A percentile compares a stretch with the other conserved stretches of the same genome.
Evolutionary conservation across 2,113 vertebrate genomes (phyloP).

Genomic region (Paramisgurnus dabryanus): DNA sequence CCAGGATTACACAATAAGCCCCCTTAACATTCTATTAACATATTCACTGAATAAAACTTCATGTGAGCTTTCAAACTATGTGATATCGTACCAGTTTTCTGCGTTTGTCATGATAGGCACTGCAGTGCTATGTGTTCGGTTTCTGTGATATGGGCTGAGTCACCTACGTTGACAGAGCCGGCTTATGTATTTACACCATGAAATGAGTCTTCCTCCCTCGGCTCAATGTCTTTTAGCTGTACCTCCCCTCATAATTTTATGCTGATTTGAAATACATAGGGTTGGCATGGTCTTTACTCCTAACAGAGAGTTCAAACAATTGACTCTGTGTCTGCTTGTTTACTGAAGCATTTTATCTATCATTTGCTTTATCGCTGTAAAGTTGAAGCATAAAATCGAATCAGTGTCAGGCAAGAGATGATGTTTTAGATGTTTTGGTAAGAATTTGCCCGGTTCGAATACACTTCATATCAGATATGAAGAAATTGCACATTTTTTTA

Average conservation of each 20-base stretch:
- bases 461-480: conserved; percentile 21
- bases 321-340: conserved; percentile 35
- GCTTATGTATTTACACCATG: conserved; percentile 54
- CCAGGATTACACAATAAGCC: not conserved
- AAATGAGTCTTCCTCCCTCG: conserved; percentile 42
- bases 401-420: conserved; percentile 3
- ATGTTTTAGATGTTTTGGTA: conserved; percentile 6
- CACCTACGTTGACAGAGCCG: conserved; percentile 64
- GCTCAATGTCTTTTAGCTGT: conserved; percentile 6
- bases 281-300: conserved; percentile 26
- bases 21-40: not conserved
- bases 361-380: not conserved
- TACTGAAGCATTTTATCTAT: conserved; percentile 35
- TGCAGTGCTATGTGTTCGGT: conserved; percentile 74
- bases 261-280: conserved; percentile 33
- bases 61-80: not conserved
- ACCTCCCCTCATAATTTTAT: conserved; percentile 26
- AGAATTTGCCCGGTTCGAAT: not conserved
- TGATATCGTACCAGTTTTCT: conserved; percentile 42
- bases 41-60: not conserved
- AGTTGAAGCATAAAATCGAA: conserved; percentile 17
- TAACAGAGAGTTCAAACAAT: conserved; percentile 30
- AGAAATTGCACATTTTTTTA: conserved; percentile 11
- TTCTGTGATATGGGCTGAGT: conserved; percentile 66
- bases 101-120: conserved; percentile 68